These are phyloP conservation scores for Plumapathes pennacea DNA, from an alignment of 92 coral and sea anemone genomes.

Conservation along the genomic window DNA sequence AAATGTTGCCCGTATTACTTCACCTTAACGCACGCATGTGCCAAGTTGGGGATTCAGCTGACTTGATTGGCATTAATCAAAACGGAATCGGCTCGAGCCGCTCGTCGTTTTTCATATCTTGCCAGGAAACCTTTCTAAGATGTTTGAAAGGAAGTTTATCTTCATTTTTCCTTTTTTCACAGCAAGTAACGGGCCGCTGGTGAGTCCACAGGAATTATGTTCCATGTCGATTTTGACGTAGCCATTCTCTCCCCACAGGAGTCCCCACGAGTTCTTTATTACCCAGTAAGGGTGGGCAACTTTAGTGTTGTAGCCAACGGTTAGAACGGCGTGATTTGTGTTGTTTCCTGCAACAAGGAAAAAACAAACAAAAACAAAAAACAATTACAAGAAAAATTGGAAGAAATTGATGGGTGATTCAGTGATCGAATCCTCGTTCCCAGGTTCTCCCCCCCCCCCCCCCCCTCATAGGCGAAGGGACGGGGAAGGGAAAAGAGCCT, in stretches of 20 bases:
- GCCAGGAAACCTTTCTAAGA: slow-evolving; percentile 59
- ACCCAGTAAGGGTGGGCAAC: slow-evolving; percentile 71
- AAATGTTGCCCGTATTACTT: too few species aligned
- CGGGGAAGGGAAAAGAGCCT: too few species aligned
- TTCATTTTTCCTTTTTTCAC: slow-evolving; percentile 54
- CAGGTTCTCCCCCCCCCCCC: too few species aligned
- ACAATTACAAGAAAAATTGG: background rate
- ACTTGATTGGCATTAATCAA: slow-evolving; percentile 9
- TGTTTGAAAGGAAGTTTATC: slow-evolving; percentile 56
- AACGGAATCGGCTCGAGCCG: slow-evolving; percentile 59
- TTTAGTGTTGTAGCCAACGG: slow-evolving; percentile 63
- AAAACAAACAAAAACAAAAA: background rate
- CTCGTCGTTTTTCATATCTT: slow-evolving; percentile 3
- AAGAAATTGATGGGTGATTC: background rate
- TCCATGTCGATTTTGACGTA: slow-evolving; percentile 72
- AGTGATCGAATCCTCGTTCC: too few species aligned
- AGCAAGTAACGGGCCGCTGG: slow-evolving; percentile 79
- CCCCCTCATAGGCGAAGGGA: too few species aligned
- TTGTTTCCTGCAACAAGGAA: slow-evolving; percentile 30
- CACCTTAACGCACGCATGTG: too few species aligned
- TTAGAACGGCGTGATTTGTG: slow-evolving; percentile 78
- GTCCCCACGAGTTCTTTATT: slow-evolving; percentile 96
- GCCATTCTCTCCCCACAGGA: slow-evolving; percentile 93
- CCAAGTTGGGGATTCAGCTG: too few species aligned
- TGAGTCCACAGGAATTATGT: slow-evolving; percentile 66